These are phyloP conservation scores for Hemitrygon akajei DNA, from an alignment of 2,797 vertebrate species.

Conservation along the genomic window DNA sequence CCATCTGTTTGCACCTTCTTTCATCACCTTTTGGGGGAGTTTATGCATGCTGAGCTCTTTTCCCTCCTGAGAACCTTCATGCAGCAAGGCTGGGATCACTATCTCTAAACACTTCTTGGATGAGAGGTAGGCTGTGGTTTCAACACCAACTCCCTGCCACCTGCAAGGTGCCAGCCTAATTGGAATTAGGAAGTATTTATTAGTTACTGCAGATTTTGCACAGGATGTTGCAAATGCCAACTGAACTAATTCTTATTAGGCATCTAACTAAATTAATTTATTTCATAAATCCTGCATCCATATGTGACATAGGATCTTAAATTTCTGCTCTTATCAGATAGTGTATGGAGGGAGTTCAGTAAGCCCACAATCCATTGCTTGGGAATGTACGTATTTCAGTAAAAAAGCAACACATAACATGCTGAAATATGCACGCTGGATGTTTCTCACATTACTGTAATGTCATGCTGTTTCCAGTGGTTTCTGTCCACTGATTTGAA, in stretches of 20 bases:
- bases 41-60: background rate
- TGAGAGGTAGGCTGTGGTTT: background rate
- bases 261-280: background rate
- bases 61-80: background rate
- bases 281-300: background rate
- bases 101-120: background rate
- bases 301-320: background rate
- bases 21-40: conserved; percentile 1
- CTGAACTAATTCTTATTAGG: background rate
- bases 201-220: background rate
- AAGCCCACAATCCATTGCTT: background rate
- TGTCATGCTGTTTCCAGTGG: background rate
- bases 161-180: too few species aligned
- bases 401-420: background rate
- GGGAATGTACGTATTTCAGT: background rate
- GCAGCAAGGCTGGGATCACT: background rate
- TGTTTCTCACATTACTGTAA: background rate
- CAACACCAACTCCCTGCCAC: background rate
- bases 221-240: background rate
- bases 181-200: background rate
- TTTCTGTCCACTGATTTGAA: background rate
- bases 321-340: background rate
- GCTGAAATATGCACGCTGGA: background rate
- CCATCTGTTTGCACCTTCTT: conserved; percentile 8
- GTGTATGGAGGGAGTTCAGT: background rate